Base-by-base conservation (phyloP, 2,888 invertebrate species). In the Elegia similella region DNA sequence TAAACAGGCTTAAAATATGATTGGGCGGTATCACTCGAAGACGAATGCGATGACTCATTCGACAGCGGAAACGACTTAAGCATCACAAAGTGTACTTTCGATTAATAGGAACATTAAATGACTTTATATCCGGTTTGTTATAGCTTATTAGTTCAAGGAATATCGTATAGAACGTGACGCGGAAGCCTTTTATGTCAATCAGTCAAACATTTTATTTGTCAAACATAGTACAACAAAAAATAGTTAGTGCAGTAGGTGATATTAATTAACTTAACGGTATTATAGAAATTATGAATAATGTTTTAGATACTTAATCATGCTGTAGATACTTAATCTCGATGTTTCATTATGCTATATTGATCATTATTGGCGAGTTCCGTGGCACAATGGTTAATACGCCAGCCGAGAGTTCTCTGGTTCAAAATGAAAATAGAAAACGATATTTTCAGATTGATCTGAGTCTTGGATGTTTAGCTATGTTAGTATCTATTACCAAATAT, bases 1-100 rank as follows among this genome's bases (percentile, higher is more conserved):
- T 58, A 62, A 68, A 59, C 64, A 23, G 30, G 60, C 55, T 52
- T 63, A 64, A 73, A 62, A 69, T 70, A 72, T 70, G 61, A 57
- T 60, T 59, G 61, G 68, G 66, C 69, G 68, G 63, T 66, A 61
- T 50, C 32, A 32, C 5, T 42, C 38, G n/a, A 52, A 52, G 34
- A 52, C 7, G 42, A 17, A n/a, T 34, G n/a, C 13, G 17, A 16
- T 52, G 52, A 52, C 52, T 38, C 52, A 52, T 23, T 3, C 5
- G 23, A 38, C 38, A 29, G 12, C 47, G 47, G 47, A 47, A 47
- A 47, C 44, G 8, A 15, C 29, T 46, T 46, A 29, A 47, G 29
- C 7, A 47, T 13, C 23, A 17, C 29, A 6, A 38, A 47, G 6
- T n/a, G 23, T 46, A 46, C 23, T 32, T 48, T 48, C 30, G 32